phyloP scores from a whole-genome alignment of 2,113 vertebrate genomes.

The Oryzias javanicus region DNA sequence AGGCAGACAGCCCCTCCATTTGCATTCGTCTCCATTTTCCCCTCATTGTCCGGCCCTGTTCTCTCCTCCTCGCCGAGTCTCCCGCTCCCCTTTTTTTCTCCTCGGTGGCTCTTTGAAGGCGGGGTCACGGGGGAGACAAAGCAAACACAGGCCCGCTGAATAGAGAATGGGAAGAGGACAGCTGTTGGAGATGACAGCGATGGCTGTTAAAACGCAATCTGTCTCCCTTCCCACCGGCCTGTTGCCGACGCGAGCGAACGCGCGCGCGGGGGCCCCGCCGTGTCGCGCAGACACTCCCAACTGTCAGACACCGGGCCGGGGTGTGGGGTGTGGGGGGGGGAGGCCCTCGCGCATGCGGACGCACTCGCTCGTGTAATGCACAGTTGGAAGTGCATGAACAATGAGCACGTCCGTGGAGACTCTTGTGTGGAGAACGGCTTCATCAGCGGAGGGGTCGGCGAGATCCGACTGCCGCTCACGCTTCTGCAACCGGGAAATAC shows the following conservation, averaged over 20 bases:
- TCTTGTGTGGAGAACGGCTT: not conserved
- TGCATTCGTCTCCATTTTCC: slow-evolving; percentile 52
- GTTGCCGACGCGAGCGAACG: slow-evolving; percentile 51
- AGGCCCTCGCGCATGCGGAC: slow-evolving; percentile 40
- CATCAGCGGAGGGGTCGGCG: slow-evolving; percentile 10
- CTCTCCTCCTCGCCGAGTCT: not conserved
- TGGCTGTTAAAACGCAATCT: slow-evolving; percentile 82
- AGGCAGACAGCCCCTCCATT: slow-evolving; percentile 21
- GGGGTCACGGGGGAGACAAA: slow-evolving; percentile 76
- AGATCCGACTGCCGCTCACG: too few species aligned
- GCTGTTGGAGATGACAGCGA: slow-evolving; percentile 84
- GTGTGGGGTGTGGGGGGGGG: too few species aligned
- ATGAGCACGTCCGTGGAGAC: slow-evolving; percentile 34
- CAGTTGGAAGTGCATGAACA: slow-evolving; percentile 38
- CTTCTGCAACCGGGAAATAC: too few species aligned
- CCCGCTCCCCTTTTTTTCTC: slow-evolving; percentile 39
- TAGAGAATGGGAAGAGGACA: slow-evolving; percentile 80
- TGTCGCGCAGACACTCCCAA: slow-evolving; percentile 67
- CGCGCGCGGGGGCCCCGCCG: slow-evolving; percentile 51
- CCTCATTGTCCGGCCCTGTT: slow-evolving; percentile 33
- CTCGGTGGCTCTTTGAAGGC: slow-evolving; percentile 65
- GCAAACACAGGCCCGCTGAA: slow-evolving; percentile 77
- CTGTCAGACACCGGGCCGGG: slow-evolving; percentile 56
- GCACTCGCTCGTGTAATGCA: slow-evolving; percentile 28
- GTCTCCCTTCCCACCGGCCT: slow-evolving; percentile 77